Base-by-base conservation (phyloP, 2,797 vertebrate genomes). In the Etheostoma nigrum region DNA sequence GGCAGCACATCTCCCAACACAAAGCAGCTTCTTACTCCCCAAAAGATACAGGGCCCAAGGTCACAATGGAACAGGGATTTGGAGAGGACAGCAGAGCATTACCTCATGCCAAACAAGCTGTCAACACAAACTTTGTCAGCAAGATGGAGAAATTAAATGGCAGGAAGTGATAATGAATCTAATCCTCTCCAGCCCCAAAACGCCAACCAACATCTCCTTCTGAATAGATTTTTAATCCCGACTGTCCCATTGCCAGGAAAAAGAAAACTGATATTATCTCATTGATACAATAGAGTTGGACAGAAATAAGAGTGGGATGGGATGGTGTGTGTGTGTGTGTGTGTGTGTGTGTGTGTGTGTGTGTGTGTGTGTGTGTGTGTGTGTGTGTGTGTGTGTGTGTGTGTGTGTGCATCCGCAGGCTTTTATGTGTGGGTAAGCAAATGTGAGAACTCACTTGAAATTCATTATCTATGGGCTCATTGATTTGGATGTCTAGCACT, bases 81-180 rank as follows among this genome's bases (percentile, higher is more conserved):
- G 88, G 91, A 92, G 91, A 88, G 88, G 94, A 97, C 96, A 96
- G 97, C 95, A 92, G 91, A 94, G 94, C 94, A 95, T 95, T 95
- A 95, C 96, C 95, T 93, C 92, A 84, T 78, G 86, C 95, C 96
- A 97, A 97, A 98, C 96, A 98, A 98, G 96, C 97, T 96, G 96
- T 98, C 97, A 97, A 96, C 96, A 95, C 89, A 96, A 97, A 97
- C 96, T 97, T 96, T 96, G 97, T 97, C 96, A 97, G 94, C 94
- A 89, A 91, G 89, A 93, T 79, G 95, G 96, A 97, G 96, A 98
- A 97, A 97, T 97, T 95, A 96, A 96, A 96, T 96, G 96, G 95
- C 95, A 95, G 95, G 94, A 92, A 92, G 95, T 93, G 96, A 98
- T 97, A 98, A 97, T 97, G 95, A 95, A 96, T 95, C 96, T 88